A percentile compares a stretch with the other conserved stretches of the same genome.
Evolutionary conservation across 2,113 vertebrate species (phyloP).

Genomic region (Ifrita kowaldi): DNA sequence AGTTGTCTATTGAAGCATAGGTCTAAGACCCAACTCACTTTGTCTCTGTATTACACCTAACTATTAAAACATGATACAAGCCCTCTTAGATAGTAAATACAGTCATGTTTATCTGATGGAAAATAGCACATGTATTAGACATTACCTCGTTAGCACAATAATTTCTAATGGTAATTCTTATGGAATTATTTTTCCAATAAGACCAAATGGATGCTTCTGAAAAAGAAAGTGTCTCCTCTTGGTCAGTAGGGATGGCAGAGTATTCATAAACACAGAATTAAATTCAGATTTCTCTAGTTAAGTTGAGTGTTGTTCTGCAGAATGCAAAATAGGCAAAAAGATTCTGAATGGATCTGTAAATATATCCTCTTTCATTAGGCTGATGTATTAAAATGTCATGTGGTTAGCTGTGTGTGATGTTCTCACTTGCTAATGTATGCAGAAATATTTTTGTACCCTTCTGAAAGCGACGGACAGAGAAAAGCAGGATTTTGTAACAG

Average conservation of each 20-base stretch:
- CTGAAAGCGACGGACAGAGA: neutral
- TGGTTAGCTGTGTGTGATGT: neutral
- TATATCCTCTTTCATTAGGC: neutral
- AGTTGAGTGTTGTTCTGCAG: neutral
- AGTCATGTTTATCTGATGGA: neutral
- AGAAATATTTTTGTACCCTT: conserved; percentile 2
- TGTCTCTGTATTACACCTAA: neutral
- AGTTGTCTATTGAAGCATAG: neutral
- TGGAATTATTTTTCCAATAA: neutral
- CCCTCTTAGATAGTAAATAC: neutral
- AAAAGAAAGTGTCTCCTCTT: neutral
- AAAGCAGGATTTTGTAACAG: neutral
- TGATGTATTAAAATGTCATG: neutral
- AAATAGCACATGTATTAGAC: neutral
- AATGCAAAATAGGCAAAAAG: neutral
- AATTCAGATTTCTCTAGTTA: neutral
- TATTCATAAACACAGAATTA: neutral
- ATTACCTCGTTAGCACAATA: neutral
- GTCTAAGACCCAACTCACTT: neutral
- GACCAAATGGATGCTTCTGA: neutral
- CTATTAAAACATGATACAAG: neutral
- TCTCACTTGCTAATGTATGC: neutral
- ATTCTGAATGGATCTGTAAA: neutral
- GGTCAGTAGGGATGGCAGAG: neutral
- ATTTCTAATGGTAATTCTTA: neutral